These are phyloP conservation scores for Colletes latitarsis DNA, from an alignment of 1,140 invertebrate species.

Conservation along the genomic window DNA sequence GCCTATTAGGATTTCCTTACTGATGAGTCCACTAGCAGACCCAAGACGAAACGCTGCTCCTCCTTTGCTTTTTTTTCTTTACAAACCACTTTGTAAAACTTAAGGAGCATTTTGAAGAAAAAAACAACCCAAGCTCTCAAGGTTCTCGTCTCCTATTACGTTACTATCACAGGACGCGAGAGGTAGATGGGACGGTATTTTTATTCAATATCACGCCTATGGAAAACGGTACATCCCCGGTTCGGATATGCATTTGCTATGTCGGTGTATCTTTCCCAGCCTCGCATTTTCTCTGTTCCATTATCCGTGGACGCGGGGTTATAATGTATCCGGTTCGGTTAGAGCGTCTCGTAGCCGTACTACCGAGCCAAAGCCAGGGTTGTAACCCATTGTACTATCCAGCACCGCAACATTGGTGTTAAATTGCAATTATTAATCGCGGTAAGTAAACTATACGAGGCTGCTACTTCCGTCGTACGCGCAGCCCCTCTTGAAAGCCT, in stretches of 20 bases:
- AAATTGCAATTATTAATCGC: slow-evolving; percentile 67
- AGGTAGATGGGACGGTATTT: slow-evolving; percentile 24
- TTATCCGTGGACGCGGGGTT: slow-evolving; percentile 54
- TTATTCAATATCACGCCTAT: slow-evolving; percentile 4
- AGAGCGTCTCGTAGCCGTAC: slow-evolving; percentile 37
- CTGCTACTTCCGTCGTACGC: slow-evolving; percentile 9
- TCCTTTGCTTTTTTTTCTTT: too few species aligned
- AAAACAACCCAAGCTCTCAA: too few species aligned
- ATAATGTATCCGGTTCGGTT: slow-evolving; percentile 59
- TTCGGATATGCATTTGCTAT: neutral
- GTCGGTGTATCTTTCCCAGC: neutral
- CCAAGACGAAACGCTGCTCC: too few species aligned
- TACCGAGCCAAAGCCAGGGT: slow-evolving; percentile 22
- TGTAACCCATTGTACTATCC: slow-evolving; percentile 38
- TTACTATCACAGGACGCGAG: neutral
- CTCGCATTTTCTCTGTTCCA: slow-evolving; percentile 56
- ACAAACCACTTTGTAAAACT: too few species aligned
- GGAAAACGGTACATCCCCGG: slow-evolving; percentile 19
- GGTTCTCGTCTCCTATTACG: neutral
- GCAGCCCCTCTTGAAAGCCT: neutral
- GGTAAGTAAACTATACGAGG: slow-evolving; percentile 58
- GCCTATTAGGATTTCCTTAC: too few species aligned
- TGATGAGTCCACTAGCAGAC: too few species aligned
- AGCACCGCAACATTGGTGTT: slow-evolving; percentile 62
- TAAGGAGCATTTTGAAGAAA: too few species aligned